A percentile compares a stretch with the other conserved stretches of the same genome.
Conservation (phyloP, 2,113 vertebrate species). For the Ursus arctos region DNA sequence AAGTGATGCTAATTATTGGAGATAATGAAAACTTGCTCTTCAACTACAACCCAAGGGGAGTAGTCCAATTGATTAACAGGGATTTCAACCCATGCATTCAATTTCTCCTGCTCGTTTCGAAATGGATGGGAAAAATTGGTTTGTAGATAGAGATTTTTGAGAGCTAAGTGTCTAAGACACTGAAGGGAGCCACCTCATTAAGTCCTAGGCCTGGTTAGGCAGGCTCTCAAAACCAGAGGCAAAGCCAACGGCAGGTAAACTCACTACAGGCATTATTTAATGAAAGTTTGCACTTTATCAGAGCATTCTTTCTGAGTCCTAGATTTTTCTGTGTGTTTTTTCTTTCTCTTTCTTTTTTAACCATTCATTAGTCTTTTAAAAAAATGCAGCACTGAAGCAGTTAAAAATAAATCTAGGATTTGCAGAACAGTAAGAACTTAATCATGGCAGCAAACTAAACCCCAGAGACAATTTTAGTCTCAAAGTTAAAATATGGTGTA, state of each 20-base stretch:
- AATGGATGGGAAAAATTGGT: conserved; percentile 80
- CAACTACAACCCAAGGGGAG: conserved; percentile 74
- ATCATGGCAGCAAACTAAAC: conserved; percentile 79
- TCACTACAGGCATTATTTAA: conserved; percentile 82
- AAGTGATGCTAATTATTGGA: conserved; percentile 82
- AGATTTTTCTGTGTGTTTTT: neutral
- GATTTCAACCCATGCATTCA: conserved; percentile 74
- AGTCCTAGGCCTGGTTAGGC: conserved; percentile 70
- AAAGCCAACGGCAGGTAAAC: conserved; percentile 86
- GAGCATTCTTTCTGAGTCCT: conserved; percentile 60
- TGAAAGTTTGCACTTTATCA: conserved; percentile 78
- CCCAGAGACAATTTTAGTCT: conserved; percentile 78
- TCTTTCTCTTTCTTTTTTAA: conserved; percentile 62
- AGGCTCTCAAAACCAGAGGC: conserved; percentile 83
- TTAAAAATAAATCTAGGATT: conserved; percentile 80
- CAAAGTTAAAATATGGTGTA: conserved; percentile 71
- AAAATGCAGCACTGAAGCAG: conserved; percentile 61
- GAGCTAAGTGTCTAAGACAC: conserved; percentile 79
- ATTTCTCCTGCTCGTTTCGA: conserved; percentile 60
- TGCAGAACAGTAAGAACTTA: conserved; percentile 72
- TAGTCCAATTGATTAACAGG: conserved; percentile 81
- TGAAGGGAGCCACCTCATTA: conserved; percentile 81
- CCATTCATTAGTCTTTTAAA: conserved; percentile 65
- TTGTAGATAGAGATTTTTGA: conserved; percentile 79
- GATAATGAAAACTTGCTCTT: conserved; percentile 81